A percentile compares a stretch with the other conserved stretches of the same genome.
Evolutionary conservation across 37 sponge, comb jelly and placozoan species (phyloP).

Genomic region (Halichondria panicea): DNA sequence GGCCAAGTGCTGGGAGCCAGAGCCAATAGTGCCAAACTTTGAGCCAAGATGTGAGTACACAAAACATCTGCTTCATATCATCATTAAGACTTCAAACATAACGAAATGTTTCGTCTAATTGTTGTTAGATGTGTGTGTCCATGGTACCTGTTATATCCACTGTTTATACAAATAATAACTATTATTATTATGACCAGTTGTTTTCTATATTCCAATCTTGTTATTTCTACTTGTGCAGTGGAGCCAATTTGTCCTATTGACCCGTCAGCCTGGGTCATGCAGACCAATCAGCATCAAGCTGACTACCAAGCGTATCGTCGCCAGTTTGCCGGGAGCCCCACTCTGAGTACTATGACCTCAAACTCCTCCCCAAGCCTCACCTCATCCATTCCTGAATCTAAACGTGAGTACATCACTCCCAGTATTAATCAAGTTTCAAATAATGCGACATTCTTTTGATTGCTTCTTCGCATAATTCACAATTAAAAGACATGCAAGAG

Average conservation of each 20-base stretch:
- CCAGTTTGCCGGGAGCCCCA: slow-evolving; percentile 73
- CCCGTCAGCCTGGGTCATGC: slow-evolving; percentile 84
- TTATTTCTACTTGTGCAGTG: slow-evolving; percentile 38
- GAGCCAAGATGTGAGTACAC: slow-evolving; percentile 68
- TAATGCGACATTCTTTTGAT: no score
- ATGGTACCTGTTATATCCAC: neutral
- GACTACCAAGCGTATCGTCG: slow-evolving; percentile 41
- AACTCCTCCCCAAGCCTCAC: slow-evolving; percentile 66
- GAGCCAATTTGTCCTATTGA: slow-evolving; percentile 86
- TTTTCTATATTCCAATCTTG: neutral
- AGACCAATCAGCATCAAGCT: slow-evolving; percentile 66
- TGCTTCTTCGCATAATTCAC: no score
- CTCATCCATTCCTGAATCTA: slow-evolving; percentile 81
- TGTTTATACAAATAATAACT: no score
- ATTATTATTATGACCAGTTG: no score
- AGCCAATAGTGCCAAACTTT: slow-evolving; percentile 53
- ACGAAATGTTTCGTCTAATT: neutral
- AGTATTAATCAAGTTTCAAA: no score
- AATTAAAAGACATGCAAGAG: no score
- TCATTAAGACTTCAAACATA: neutral
- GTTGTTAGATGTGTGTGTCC: neutral
- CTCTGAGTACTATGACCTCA: slow-evolving; percentile 78
- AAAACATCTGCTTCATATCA: neutral
- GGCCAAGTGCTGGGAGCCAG: slow-evolving; percentile 71
- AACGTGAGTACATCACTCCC: no score